Evolutionary conservation across 2,797 vertebrate genomes (phyloP).

Genomic region (Coregonus ussuriensis): DNA sequence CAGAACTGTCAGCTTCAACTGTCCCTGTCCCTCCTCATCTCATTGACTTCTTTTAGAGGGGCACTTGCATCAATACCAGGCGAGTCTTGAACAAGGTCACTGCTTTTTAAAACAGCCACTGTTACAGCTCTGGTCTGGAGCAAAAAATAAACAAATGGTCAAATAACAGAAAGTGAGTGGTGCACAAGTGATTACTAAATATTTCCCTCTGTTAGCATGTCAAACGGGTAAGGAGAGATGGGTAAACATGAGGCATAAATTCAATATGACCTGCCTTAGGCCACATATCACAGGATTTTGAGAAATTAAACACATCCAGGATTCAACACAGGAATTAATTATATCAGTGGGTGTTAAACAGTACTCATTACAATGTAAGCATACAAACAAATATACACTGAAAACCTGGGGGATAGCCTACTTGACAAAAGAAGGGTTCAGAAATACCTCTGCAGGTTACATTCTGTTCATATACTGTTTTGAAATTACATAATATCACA

Average conservation of each 20-base stretch:
- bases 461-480: not conserved
- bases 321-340: not conserved
- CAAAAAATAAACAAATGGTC: not conserved
- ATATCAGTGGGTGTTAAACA: not conserved
- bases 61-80: not conserved
- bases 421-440: not conserved
- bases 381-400: not conserved
- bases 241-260: not conserved
- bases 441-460: not conserved
- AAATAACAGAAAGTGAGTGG: not conserved
- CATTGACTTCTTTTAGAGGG: not conserved
- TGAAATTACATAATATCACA: not conserved
- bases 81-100: not conserved
- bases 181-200: not conserved
- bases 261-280: not conserved
- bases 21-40: not conserved
- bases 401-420: not conserved
- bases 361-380: not conserved
- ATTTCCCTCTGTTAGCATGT: not conserved
- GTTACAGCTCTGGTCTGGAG: not conserved
- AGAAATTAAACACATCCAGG: not conserved
- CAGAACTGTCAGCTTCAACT: slow-evolving; percentile 3
- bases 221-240: not conserved
- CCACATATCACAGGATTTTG: not conserved
- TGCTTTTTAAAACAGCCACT: not conserved